Percentiles rank a stretch among this genome's conserved stretches.
Conservation (phyloP, 2,113 vertebrate species). For the Ictalurus punctatus region DNA sequence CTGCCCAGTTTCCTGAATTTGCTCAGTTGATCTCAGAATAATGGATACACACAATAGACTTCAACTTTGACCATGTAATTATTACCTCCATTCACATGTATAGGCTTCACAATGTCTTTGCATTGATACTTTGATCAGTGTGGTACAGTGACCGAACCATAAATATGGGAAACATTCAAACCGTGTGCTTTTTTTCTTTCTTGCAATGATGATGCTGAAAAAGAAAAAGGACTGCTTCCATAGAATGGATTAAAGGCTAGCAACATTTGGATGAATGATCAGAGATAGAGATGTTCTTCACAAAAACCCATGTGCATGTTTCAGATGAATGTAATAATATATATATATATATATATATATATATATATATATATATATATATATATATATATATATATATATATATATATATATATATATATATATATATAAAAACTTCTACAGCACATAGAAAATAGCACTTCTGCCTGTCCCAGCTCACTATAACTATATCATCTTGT, state of each 20-base stretch:
- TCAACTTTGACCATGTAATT: neutral
- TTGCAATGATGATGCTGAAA: neutral
- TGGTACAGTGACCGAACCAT: neutral
- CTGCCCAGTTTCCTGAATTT: neutral
- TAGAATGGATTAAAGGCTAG: neutral
- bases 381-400: too few relatives aligned
- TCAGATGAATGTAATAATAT: neutral
- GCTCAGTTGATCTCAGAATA: neutral
- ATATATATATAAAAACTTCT: neutral
- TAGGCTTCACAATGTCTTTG: neutral
- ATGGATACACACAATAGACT: neutral
- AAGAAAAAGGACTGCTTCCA: neutral
- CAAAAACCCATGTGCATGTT: neutral
- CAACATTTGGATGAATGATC: neutral
- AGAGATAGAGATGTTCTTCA: neutral
- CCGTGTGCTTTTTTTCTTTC: neutral
- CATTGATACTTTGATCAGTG: neutral
- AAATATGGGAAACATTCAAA: neutral
- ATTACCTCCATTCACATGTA: neutral
- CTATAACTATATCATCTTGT: neutral
- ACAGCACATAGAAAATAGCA: neutral
- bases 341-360: neutral
- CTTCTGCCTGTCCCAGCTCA: neutral
- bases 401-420: too few relatives aligned
- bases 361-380: too few relatives aligned